Base-by-base conservation (phyloP, 2,888 invertebrate genomes). In the Tipula lateralis region DNA sequence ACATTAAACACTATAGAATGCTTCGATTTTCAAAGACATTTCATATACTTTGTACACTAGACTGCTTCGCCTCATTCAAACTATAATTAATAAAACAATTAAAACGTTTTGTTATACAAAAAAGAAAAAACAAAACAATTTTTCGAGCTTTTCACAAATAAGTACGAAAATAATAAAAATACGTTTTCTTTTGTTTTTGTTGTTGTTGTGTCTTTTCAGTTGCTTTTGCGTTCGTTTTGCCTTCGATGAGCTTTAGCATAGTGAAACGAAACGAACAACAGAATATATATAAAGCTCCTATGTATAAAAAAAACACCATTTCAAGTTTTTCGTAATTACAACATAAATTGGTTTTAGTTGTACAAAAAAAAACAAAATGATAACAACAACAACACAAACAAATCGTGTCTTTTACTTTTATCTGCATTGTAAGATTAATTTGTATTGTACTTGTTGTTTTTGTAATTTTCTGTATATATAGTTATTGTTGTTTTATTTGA, bases 31-130 rank as follows among this genome's bases (percentile, higher is more conserved):
- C 36, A 36, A 36, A 36, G 36, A 6, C 9, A 36, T 36, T 36
- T 36, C 12, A 36, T 36, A 36, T 36, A 36, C 32, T 7, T 32
- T 7, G 6, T 7, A 36, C 12, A 36, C 36, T 2, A 36, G 9
- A 36, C 9, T 36, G 12, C 36, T 81, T 81, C 81, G 44, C 24
- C 29, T 80, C 80, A 24, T 80, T 80, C 81, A 82, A 29, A 29
- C 13, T 82, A n/a, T 82, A 82, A 82, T 82, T 82, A 82, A 82
- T 82, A 82, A 82, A 82, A 82, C 82, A 82, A 82, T 82, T 82
- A 82, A 82, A 32, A 29, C n/a, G 81, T 30, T 29, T 82, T 82
- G 29, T 82, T 29, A 12, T 82, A n/a, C 12, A 82, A 50, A 16
- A 50, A 19, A 50, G 19, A 50, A 0, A 1, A 50, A 50, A 5